Base-by-base conservation (phyloP, 2,797 vertebrate species). In the Chelonia mydas region DNA sequence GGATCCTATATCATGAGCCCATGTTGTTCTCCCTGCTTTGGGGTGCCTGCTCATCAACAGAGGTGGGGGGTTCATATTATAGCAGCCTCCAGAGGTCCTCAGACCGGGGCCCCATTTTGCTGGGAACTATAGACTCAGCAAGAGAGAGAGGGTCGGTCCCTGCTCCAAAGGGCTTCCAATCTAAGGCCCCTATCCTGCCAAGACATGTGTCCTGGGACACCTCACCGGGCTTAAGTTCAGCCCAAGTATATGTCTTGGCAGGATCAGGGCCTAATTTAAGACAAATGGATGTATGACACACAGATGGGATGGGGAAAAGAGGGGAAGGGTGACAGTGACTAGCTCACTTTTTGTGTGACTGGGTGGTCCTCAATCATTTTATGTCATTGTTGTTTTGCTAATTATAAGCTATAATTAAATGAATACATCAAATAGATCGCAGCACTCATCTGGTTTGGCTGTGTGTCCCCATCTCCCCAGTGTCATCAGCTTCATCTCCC, bases 1-100 rank as follows among this genome's bases (percentile, higher is more conserved):
- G 23, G 33, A 41, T 23, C n/a, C 68, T 21, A 11, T 68, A 37
- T 37, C 17, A 49, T 23, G 13, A 2, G 49, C 17, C 31, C 25
- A 33, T 15, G 15, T 51, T 0, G 0, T 33, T 12, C 28, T 37
- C 57, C 81, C 54, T 47, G 0, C 23, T 31, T 4, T n/a, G n/a
- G 17, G 17, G 1, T 0, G 15, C 68, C 4, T 49, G 41, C 2
- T 5, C 31, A 74, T 21, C 74, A n/a, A n/a, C 25, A 76, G 45
- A 27, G 15, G 27, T 8, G 27, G 2, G 37, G 68, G 68, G 9
- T 11, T 72, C 65, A 23, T 47, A 4, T 1, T 0, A 6, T 1
- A 0, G 3, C 8, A 0, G 1, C 78, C 49, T 5, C 25, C 61
- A 13, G 1, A 2, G 11, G 74, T 8, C 23, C 41, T 6, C 33